phyloP scores from a whole-genome alignment of 1,140 invertebrate genomes.

The Solenopsis fugax region DNA sequence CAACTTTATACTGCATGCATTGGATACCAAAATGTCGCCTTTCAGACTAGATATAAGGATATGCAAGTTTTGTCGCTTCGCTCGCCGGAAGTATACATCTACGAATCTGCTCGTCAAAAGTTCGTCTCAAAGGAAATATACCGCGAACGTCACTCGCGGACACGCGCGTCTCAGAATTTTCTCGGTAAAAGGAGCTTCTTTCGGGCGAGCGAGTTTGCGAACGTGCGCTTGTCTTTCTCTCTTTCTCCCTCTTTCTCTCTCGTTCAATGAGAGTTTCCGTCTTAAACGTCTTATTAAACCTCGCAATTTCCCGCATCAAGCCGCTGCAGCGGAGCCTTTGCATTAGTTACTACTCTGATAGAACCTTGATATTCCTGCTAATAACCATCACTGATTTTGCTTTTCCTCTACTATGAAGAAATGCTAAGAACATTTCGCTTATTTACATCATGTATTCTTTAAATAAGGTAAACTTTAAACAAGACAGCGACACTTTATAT shows the following conservation, averaged over 20 bases:
- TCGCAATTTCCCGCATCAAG: constrained; percentile 49
- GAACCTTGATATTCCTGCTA: constrained; percentile 20
- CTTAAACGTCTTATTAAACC: constrained; percentile 62
- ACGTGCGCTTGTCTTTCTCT: not conserved
- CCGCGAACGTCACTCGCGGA: constrained; percentile 31
- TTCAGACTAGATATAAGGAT: constrained; percentile 7
- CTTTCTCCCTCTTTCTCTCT: constrained; percentile 16
- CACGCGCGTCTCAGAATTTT: constrained; percentile 26
- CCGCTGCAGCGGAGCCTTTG: constrained; percentile 17
- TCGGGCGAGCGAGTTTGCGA: constrained; percentile 12
- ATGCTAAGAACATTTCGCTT: constrained; percentile 7
- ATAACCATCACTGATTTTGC: constrained; percentile 26
- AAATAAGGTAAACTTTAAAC: not conserved
- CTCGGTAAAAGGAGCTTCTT: constrained; percentile 29
- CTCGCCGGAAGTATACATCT: not conserved
- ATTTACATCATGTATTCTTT: not conserved
- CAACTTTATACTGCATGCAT: not conserved
- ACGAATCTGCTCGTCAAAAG: constrained; percentile 25
- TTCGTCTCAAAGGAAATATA: constrained; percentile 47
- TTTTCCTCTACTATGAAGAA: constrained; percentile 10
- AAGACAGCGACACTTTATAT: not conserved
- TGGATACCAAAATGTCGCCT: not conserved
- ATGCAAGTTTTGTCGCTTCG: constrained; percentile 24
- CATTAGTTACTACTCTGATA: constrained; percentile 27
- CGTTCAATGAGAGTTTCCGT: constrained; percentile 3